Conservation (phyloP, 2,113 vertebrate genomes). For the Strix aluco region DNA sequence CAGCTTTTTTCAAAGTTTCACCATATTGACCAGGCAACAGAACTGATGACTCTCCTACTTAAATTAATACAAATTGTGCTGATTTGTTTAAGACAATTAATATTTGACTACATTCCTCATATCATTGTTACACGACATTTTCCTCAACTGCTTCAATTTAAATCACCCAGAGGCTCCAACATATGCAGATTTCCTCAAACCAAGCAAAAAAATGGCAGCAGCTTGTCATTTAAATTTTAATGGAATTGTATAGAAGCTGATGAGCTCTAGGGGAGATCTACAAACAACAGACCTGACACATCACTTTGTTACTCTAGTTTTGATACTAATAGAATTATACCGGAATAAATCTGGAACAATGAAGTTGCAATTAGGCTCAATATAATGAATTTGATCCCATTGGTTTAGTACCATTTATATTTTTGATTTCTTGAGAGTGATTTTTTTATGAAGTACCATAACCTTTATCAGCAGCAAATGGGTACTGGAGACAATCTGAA, state of each 20-base stretch:
- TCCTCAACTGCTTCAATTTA: neutral
- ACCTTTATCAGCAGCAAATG: neutral
- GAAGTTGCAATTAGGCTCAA: neutral
- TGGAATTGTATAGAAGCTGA: neutral
- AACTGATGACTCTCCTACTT: neutral
- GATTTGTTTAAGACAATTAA: neutral
- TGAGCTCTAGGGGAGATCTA: neutral
- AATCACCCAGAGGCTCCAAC: neutral
- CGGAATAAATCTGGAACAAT: neutral
- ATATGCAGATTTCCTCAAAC: conserved; percentile 4
- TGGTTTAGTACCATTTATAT: neutral
- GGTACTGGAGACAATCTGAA: neutral
- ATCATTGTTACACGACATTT: neutral
- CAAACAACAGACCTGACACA: neutral
- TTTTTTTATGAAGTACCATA: neutral
- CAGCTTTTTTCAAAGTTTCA: neutral
- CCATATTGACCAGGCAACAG: neutral
- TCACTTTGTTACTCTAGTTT: neutral
- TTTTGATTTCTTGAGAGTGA: neutral
- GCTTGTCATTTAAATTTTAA: neutral
- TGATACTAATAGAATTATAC: neutral
- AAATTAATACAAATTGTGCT: neutral
- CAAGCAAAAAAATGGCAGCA: neutral
- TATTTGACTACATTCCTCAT: neutral
- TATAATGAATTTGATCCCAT: neutral